phyloP scores from a whole-genome alignment of 2,113 vertebrate species.

The Lycaon pictus region DNA sequence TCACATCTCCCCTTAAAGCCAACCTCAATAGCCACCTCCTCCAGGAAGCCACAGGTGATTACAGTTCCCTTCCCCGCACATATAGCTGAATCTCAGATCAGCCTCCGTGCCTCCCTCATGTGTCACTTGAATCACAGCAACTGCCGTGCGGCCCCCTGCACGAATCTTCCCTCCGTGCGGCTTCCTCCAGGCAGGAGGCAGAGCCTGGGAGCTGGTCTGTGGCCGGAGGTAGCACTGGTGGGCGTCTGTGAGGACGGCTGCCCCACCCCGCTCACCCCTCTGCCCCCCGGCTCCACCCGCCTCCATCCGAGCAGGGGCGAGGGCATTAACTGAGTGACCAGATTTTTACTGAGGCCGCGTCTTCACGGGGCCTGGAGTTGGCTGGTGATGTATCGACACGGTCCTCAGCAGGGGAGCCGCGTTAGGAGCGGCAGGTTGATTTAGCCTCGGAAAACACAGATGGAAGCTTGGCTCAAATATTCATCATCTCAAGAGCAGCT shows the following conservation, averaged over 20 bases:
- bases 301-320: neutral
- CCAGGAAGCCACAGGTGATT: neutral
- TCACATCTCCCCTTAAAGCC: neutral
- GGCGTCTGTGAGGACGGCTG: accelerated
- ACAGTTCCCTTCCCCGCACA: neutral
- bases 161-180: accelerated
- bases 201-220: neutral
- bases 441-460: neutral
- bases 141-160: neutral
- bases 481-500: neutral
- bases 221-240: neutral
- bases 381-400: neutral
- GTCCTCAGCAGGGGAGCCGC: accelerated
- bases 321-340: neutral
- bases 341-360: neutral
- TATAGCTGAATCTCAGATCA: neutral
- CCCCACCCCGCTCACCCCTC: too few relatives aligned
- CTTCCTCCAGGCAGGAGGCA: neutral
- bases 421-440: neutral
- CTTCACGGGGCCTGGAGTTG: neutral
- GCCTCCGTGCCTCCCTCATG: neutral
- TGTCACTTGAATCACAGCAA: neutral
- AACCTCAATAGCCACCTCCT: neutral
- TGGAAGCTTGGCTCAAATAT: neutral
- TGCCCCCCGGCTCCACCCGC: accelerated